Base-by-base conservation (phyloP, 2,797 vertebrate species). In the Chaetodon trifasciatus region DNA sequence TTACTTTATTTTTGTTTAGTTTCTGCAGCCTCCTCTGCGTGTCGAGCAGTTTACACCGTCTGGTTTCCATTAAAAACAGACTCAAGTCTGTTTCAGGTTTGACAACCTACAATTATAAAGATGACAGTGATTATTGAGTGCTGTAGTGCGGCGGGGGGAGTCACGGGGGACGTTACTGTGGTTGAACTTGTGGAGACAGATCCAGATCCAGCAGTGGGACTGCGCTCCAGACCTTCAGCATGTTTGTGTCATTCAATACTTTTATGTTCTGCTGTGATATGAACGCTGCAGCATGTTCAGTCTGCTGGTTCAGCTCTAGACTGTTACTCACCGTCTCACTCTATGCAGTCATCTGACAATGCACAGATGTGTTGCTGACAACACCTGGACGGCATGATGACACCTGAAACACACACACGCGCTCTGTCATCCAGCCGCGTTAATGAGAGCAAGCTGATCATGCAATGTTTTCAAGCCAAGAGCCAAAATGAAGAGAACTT, bases 11-110 rank as follows among this genome's bases (percentile, higher is more conserved):
- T 47, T 9, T n/a, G 42, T 55, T 52, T 9, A 50, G 47, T 50
- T 61, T 49, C 40, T 70, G 55, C 63, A 55, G 70, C 28, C 28
- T 5, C 39, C 50, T 60, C 42, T 60, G 64, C 10, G 1, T 52
- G 24, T 62, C 7, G 9, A 67, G 47, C 58, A 3, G 37, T 42
- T 47, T 46, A 0, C 4, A n/a, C 35, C 60, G 23, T 86, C 85
- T 86, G 89, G 68, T 88, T 65, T 61, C 67, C 74, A 85, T 91
- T 87, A 84, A 74, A 82, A 81, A 70, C 73, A 79, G 81, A 17
- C 84, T 24, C 1, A 8, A 58, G 65, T 57, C 70, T 69, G 91
- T 79, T 82, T 85, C 62, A 70, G 63, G 64, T 82, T 85, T 82
- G 68, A 56, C 70, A 82, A 49, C 88, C 86, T 84, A 23, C 75